phyloP scores from a whole-genome alignment of 1,140 invertebrate genomes.

The Euschistus heros region DNA sequence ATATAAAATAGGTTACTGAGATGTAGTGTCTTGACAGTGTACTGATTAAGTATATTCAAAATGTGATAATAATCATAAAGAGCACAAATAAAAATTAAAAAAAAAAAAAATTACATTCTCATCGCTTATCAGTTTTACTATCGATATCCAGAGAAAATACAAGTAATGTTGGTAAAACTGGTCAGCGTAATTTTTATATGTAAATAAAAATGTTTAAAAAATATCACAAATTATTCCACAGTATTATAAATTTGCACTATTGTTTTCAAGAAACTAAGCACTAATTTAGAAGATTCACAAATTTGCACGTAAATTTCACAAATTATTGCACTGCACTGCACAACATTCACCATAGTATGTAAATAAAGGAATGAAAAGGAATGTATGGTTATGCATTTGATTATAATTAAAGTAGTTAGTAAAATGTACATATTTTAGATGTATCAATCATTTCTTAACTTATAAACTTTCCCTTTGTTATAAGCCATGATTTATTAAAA shows the following conservation, averaged over 20 bases:
- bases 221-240: neutral
- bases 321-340: neutral
- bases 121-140: no score
- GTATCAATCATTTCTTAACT: neutral
- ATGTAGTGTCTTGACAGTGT: no score
- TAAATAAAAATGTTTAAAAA: no score
- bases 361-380: neutral
- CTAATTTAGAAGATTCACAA: neutral
- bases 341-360: neutral
- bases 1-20: no score
- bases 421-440: neutral
- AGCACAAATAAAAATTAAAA: no score
- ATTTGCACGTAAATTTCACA: neutral
- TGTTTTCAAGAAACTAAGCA: neutral
- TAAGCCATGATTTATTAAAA: neutral
- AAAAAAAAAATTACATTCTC: no score
- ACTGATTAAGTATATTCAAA: no score
- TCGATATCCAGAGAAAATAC: no score
- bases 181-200: no score
- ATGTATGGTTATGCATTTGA: neutral
- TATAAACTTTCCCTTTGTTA: neutral
- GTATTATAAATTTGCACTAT: neutral
- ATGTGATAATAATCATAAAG: no score
- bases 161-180: no score
- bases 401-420: neutral